Percentiles rank a stretch among this genome's conserved stretches.
Conservation (phyloP, 2,113 vertebrate genomes). For the Strix uralensis region DNA sequence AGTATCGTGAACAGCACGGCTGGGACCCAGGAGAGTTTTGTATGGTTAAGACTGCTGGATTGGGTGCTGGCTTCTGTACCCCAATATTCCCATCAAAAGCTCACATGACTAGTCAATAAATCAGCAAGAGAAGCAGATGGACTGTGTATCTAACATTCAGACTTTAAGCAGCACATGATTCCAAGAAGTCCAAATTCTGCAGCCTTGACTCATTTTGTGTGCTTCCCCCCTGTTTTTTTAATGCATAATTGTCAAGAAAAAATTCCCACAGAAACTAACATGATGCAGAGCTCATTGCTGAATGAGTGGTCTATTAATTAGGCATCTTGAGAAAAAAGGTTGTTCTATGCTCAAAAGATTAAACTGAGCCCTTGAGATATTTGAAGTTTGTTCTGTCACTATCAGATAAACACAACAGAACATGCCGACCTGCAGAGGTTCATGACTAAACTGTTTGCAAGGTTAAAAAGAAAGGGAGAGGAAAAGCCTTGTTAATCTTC, state of each 20-base stretch:
- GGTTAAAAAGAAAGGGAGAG: slow-evolving; percentile 69
- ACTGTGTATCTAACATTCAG: background rate
- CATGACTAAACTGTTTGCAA: slow-evolving; percentile 65
- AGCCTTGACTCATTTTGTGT: background rate
- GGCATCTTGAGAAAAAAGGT: slow-evolving; percentile 11
- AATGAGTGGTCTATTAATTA: slow-evolving; percentile 29
- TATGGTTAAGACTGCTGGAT: background rate
- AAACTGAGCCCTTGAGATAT: slow-evolving; percentile 53
- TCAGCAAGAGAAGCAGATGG: background rate
- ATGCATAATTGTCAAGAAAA: background rate
- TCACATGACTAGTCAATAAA: background rate
- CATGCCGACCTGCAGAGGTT: slow-evolving; percentile 43
- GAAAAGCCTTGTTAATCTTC: slow-evolving; percentile 63
- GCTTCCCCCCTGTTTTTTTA: background rate
- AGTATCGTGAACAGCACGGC: background rate
- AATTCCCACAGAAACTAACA: background rate
- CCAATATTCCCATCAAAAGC: background rate
- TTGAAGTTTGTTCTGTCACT: slow-evolving; percentile 49
- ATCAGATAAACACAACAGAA: slow-evolving; percentile 59
- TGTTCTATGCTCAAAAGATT: background rate
- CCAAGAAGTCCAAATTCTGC: background rate
- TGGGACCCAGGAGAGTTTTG: background rate
- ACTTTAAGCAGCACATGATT: background rate
- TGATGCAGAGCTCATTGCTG: background rate
- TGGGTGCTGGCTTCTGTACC: background rate